Base-by-base conservation (phyloP, 1,140 invertebrate species). In the Cylas formicarius region DNA sequence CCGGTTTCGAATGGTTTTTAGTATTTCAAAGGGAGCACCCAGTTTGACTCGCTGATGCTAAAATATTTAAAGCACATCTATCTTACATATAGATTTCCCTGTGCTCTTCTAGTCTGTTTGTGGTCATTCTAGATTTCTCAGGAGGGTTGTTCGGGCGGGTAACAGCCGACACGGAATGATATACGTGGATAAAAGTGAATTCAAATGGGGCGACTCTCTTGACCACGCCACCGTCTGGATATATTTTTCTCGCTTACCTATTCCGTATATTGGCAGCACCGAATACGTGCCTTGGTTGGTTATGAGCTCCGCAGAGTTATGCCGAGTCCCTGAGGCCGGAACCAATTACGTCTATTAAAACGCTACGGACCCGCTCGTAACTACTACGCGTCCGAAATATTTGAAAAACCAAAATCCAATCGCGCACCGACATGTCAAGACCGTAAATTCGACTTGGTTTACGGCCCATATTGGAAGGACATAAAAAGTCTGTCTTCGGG, bases 61-160 rank as follows among this genome's bases (percentile, higher is more conserved):
- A 23, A 42, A 42, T 42, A 28, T 42, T 42, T 42, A 29, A 40
- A 42, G 11, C 20, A 4, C 28, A 42, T 42, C 28, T 32, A 32
- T 42, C 40, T 42, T 23, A 20, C 26, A 23, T 19, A 42, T 42
- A 42, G 40, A 42, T 42, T 42, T 42, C 29, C 28, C 40, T 42
- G 29, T 14, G 17, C 40, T 42, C 40, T 42, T 42, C 14, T 29
- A 43, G 53, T 55, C 53, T 47, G 48, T 50, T 48, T 52, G 42
- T 50, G 53, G 50, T 53, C 46, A 55, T 49, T 55, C 41, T 52
- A 50, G 46, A 55, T 55, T 53, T 49, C 53, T 55, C 53, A 32
- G 14, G 53, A 44, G 53, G 47, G 46, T 41, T 42, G 48, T 55
- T 55, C 32, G 14, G 21, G 21, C 20, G 20, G 50, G 32, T 41